Base-by-base conservation (phyloP, 1,140 invertebrate species). In the Drosophila jambulina region DNA sequence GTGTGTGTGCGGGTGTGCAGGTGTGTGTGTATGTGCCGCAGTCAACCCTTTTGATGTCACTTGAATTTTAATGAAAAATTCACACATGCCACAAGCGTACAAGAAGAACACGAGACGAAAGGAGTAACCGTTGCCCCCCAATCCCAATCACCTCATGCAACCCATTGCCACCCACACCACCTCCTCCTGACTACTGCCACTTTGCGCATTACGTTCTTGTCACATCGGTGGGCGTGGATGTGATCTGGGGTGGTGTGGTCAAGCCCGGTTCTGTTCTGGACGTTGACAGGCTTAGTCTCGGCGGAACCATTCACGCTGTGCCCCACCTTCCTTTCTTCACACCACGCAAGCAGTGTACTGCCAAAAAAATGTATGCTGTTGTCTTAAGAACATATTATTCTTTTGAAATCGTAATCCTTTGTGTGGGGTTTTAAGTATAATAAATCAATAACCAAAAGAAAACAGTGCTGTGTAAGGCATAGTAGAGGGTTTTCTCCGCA, bases 41-140 rank as follows among this genome's bases (percentile, higher is more conserved):
- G 85, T 90, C 86, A 90, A 90, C 86, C 85, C 86, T 90, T 90
- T 90, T 90, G 85, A 90, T 90, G 85, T 90, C 85, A 77, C 85
- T 90, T 90, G 85, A 90, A 90, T 90, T 90, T 90, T 90, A 90
- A 90, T 90, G 86, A 90, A 90, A 90, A 90, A 90, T 90, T 90
- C 85, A 90, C 85, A 90, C 86, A 90, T 90, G 71, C 85, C 85
- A 91, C 85, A 90, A 79, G 82, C 86, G 79, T 76, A 83, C 82
- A 82, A 82, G 75, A 85, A 75, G 76, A 79, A 80, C 67, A 80
- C 49, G 34, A 23, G 36, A 38, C 56, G 59, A 48, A 34, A 49
- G 75, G 21, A 59, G 57, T 12, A 40, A 15, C 34, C 21, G 13
- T 10, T 34, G n/a, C 23, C 38, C 10, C 32, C 32, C 46, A 49